These are phyloP conservation scores for Phrynosoma platyrhinos DNA, from an alignment of 2,113 vertebrate species.

Conservation along the genomic window DNA sequence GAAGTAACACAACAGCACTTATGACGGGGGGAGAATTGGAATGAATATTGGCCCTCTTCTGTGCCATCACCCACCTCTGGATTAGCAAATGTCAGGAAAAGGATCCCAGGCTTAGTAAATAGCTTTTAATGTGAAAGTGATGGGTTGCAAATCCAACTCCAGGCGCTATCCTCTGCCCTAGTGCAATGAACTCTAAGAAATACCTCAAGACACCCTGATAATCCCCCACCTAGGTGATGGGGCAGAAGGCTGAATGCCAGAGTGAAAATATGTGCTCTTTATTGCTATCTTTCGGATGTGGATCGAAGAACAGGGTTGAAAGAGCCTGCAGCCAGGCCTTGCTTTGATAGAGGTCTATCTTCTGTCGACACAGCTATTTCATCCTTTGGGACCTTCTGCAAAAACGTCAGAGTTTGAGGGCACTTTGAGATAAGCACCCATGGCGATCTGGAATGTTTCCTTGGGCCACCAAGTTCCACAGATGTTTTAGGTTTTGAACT, in stretches of 20 bases:
- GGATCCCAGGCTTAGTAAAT: not conserved
- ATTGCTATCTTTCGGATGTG: not conserved
- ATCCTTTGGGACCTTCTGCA: constrained; percentile 12
- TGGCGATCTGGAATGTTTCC: not conserved
- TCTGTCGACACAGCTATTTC: constrained; percentile 1
- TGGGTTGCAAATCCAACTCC: not conserved
- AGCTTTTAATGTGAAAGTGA: not conserved
- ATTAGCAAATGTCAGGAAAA: no score
- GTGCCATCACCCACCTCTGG: no score
- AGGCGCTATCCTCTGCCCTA: not conserved
- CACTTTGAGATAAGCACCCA: constrained; percentile 12
- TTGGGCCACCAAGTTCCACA: not conserved
- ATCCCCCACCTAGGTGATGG: not conserved
- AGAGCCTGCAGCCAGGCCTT: not conserved
- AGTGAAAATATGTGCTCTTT: constrained; percentile 1
- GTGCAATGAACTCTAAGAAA: not conserved
- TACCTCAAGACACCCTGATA: not conserved
- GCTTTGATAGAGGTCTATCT: not conserved
- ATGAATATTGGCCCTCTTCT: no score
- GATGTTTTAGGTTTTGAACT: not conserved
- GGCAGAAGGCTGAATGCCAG: not conserved
- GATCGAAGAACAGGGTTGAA: not conserved
- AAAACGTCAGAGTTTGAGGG: not conserved
- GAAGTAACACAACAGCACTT: no score
- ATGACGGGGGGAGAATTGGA: no score